phyloP scores from a whole-genome alignment of 2,888 invertebrate genomes.

The Augochlorella aurata region DNA sequence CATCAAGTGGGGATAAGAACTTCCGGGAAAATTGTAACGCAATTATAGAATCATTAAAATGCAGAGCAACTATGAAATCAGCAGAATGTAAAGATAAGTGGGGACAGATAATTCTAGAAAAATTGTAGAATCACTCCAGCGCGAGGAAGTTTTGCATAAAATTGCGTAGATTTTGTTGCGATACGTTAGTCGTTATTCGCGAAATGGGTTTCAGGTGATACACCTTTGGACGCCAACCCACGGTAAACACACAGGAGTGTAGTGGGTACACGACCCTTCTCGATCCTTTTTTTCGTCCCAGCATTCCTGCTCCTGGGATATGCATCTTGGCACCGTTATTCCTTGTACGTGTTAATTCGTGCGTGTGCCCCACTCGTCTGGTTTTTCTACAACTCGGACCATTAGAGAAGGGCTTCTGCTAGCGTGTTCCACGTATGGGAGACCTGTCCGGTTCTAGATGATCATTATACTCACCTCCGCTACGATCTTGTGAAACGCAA shows the following conservation, averaged over 20 bases:
- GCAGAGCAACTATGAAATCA: no score
- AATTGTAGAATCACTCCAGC: no score
- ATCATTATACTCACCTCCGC: constrained; percentile 40
- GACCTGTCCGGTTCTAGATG: constrained; percentile 40
- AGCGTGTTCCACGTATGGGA: constrained; percentile 12
- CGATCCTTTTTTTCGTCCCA: not conserved
- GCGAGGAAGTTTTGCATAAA: no score
- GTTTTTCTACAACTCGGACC: constrained; percentile 18
- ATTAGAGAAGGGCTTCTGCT: constrained; percentile 40
- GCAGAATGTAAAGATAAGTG: no score
- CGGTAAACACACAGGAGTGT: not conserved
- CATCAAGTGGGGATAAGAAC: not conserved
- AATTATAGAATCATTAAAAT: no score
- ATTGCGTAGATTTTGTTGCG: no score
- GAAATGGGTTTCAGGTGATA: not conserved
- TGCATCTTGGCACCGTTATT: not conserved
- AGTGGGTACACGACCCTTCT: not conserved
- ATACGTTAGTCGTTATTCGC: not conserved
- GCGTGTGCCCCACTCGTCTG: not conserved
- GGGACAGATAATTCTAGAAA: no score
- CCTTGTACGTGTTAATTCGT: constrained; percentile 3
- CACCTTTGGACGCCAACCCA: not conserved
- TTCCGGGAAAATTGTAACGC: no score
- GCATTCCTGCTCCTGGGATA: not conserved
- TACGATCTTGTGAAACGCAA: constrained; percentile 13